These are phyloP conservation scores for Carollia perspicillata DNA, from an alignment of 2,113 vertebrate genomes.

Conservation along the genomic window DNA sequence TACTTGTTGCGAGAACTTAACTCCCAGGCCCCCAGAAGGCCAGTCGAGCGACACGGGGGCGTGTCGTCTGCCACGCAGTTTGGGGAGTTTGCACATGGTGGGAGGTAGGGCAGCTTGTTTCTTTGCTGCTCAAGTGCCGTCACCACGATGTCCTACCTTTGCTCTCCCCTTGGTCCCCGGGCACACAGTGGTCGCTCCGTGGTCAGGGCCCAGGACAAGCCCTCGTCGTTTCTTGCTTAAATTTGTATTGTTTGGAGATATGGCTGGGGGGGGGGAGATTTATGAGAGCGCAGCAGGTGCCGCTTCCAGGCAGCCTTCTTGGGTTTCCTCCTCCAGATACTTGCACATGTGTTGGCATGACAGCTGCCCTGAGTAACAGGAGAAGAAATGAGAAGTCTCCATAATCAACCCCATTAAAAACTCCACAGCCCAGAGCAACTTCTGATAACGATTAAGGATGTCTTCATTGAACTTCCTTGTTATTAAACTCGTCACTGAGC, in stretches of 20 bases:
- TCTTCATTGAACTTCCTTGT: not conserved
- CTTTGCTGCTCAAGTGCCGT: not conserved
- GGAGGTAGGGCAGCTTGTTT: too few relatives aligned
- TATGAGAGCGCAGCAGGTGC: accelerated
- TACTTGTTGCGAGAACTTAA: not conserved
- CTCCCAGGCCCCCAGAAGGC: accelerated
- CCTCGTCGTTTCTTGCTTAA: accelerated
- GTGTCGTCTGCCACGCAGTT: accelerated
- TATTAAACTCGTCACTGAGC: not conserved
- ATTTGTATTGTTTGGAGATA: not conserved
- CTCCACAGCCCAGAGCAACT: accelerated
- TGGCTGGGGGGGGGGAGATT: not conserved
- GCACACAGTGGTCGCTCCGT: accelerated
- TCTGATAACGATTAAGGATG: too few relatives aligned
- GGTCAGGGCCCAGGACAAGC: not conserved
- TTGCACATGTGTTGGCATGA: not conserved
- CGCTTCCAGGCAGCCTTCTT: accelerated
- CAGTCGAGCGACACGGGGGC: accelerated
- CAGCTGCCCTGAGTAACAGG: not conserved
- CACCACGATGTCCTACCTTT: accelerated
- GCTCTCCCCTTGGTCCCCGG: not conserved
- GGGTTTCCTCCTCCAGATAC: not conserved
- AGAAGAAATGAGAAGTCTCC: not conserved
- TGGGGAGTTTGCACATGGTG: accelerated
- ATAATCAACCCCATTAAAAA: accelerated